Conservation (phyloP, 1,140 invertebrate genomes). For the Uloborus diversus region DNA sequence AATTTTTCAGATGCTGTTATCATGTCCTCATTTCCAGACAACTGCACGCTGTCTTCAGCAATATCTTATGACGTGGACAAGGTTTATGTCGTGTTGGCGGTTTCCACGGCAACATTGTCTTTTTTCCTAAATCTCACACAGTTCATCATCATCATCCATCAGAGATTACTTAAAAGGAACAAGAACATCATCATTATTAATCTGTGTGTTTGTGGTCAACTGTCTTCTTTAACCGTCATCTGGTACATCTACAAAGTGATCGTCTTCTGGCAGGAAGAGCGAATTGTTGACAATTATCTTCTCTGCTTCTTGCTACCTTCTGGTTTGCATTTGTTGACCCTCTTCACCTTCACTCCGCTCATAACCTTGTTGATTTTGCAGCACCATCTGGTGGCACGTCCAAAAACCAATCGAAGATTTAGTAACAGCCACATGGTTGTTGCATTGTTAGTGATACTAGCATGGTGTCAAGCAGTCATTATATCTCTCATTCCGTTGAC, state of each 20-base stretch:
- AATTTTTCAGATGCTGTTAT: too few relatives aligned
- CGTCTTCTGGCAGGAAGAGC: background rate
- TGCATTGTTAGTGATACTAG: background rate
- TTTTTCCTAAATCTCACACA: conserved; percentile 35
- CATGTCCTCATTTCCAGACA: background rate
- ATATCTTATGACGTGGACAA: background rate
- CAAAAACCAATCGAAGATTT: background rate
- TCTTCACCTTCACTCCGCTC: conserved; percentile 43
- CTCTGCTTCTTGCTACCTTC: conserved; percentile 6
- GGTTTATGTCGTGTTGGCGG: conserved; percentile 8
- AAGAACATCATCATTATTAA: conserved; percentile 34
- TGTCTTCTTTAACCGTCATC: background rate
- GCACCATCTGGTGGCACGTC: background rate
- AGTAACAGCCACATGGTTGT: background rate
- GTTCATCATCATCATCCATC: conserved; percentile 13
- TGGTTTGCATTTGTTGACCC: conserved; percentile 3
- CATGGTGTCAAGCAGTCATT: conserved; percentile 37
- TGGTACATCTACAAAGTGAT: background rate
- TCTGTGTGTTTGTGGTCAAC: conserved; percentile 22
- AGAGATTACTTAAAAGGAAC: background rate
- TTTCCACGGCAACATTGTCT: conserved; percentile 12
- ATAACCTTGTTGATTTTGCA: conserved; percentile 39
- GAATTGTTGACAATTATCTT: background rate
- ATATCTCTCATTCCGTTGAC: conserved; percentile 27
- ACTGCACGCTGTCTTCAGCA: background rate